Evolutionary conservation across 2,797 vertebrate genomes (phyloP), one percentile per base, ranked within the genome.

Genomic region (Rhabdomys pumilio): DNA sequence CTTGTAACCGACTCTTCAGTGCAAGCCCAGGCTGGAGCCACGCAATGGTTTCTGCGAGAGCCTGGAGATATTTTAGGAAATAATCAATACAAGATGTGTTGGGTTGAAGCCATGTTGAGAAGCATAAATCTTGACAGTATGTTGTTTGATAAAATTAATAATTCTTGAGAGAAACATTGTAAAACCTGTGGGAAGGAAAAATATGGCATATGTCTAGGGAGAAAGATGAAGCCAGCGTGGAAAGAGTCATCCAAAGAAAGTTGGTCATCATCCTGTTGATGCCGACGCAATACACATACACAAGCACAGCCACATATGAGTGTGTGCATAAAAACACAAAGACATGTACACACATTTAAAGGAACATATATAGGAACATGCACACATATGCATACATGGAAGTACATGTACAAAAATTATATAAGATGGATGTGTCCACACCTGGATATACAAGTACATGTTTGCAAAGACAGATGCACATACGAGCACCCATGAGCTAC

Each of bases 21-120:
- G 44, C 77, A 65, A 93, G 34, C 84, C 26, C 14, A 31, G 12
- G 79, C 86, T 9, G 34, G 96, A 97, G 44, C 80, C 84, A 59
- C 0, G 24, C 81, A 15, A 76, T 87, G 69, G 88, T 92, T 89
- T 61, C 12, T 90, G 76, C 26, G 90, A 6, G 17, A 93, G 93
- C 93, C 89, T 95, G 63, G 67, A 97, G 93, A 67, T 97, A 96
- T 97, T 96, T 97, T 95, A 95, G 94, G 92, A 97, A 97, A 97
- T 97, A 97, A 98, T 96, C 96, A 92, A 92, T 93, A 89, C 96
- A 96, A 97, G 88, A 97, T 96, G 96, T 81, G 14, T 14, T 97
- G 97, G 92, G 79, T 86, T 81, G 76, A 59, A 97, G 95, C 97
- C 95, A 91, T 3, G 6, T 34, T 87, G 55, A 93, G 75, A 96